Percentiles rank a stretch among this genome's conserved stretches.
These are phyloP conservation scores for Athene cunicularia DNA, from an alignment of 2,113 vertebrate genomes.

Conservation along the genomic window DNA sequence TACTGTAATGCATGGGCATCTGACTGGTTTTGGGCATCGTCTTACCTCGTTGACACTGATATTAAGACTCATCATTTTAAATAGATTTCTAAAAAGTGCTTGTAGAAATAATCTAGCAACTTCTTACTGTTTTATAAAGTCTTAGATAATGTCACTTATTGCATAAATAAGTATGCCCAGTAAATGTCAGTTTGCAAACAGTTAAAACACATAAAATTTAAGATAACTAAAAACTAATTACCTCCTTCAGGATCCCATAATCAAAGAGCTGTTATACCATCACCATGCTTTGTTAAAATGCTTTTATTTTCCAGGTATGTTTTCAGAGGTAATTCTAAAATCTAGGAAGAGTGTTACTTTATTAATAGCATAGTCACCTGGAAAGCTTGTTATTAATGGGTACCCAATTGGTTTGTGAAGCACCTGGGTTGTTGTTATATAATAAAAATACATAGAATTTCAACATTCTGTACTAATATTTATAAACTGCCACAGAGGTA, in stretches of 20 bases:
- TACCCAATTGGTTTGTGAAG: not conserved
- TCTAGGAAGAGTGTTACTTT: not conserved
- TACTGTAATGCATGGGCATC: not conserved
- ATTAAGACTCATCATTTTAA: not conserved
- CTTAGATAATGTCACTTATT: not conserved
- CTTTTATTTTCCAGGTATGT: not conserved
- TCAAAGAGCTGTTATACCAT: not conserved
- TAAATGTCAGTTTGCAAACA: not conserved
- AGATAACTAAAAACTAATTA: not conserved
- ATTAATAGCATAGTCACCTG: not conserved
- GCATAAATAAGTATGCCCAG: not conserved
- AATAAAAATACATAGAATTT: conserved; percentile 8
- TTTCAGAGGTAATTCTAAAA: conserved; percentile 8
- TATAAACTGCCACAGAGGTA: conserved; percentile 34
- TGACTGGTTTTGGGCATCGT: not conserved
- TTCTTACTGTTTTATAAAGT: not conserved
- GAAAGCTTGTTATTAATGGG: conserved; percentile 18
- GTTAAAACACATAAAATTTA: conserved; percentile 1
- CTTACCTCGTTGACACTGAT: not conserved
- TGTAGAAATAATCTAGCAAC: not conserved
- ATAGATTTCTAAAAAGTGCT: not conserved
- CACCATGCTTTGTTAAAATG: not conserved
- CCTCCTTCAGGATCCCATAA: not conserved
- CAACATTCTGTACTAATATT: conserved; percentile 7
- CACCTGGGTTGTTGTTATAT: not conserved